These are phyloP conservation scores for Eupithecia vulgata DNA, from an alignment of 2,888 invertebrate genomes.

Conservation along the genomic window DNA sequence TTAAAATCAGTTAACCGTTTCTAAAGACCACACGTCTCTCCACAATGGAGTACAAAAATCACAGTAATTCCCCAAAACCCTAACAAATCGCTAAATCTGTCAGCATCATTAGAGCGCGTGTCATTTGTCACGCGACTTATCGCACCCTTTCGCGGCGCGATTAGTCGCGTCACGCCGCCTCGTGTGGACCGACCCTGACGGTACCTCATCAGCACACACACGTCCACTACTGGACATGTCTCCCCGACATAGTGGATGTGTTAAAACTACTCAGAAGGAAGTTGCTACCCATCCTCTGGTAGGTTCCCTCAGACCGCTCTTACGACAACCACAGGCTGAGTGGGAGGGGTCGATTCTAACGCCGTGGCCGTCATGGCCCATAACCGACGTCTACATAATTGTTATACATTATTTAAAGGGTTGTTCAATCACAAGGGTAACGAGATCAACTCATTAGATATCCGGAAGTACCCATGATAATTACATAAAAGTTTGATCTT, in stretches of 20 bases:
- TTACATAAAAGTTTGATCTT: background rate
- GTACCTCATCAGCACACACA: background rate
- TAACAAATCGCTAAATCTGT: conserved; percentile 47
- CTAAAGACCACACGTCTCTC: background rate
- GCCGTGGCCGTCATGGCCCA: background rate
- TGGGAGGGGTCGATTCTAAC: background rate
- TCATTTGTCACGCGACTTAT: conserved; percentile 70
- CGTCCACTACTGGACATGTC: background rate
- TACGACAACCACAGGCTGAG: background rate
- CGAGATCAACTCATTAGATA: background rate
- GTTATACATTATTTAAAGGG: conserved; percentile 37
- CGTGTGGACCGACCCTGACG: conserved; percentile 48
- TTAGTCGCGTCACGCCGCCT: conserved; percentile 50
- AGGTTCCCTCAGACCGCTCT: background rate
- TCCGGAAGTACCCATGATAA: background rate
- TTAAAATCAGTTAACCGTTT: background rate
- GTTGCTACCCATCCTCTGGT: background rate
- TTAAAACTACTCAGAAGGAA: background rate
- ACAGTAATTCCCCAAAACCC: conserved; percentile 9
- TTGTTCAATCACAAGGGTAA: conserved; percentile 1
- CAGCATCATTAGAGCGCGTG: conserved; percentile 62
- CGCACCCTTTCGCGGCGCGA: conserved; percentile 61
- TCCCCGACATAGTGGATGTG: background rate
- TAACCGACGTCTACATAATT: conserved; percentile 35
- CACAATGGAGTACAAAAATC: conserved; percentile 6